Evolutionary conservation across 2,113 vertebrate species (phyloP).

Genomic region (Mustela lutreola): DNA sequence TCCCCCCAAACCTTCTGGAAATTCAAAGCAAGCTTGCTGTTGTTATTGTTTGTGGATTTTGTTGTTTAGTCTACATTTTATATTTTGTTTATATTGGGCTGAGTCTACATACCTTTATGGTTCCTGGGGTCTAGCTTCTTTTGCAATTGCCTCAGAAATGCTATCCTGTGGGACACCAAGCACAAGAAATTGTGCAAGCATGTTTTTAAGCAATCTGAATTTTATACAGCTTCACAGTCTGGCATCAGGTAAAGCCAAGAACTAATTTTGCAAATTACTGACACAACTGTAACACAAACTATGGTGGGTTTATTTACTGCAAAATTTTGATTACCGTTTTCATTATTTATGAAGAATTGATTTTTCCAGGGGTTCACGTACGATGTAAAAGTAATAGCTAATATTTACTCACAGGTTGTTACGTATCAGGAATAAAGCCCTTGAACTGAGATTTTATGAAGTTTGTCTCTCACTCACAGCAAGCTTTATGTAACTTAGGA

Average conservation of each 20-base stretch:
- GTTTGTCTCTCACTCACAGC: background rate
- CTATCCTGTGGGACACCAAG: background rate
- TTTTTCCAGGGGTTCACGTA: background rate
- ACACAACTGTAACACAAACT: background rate
- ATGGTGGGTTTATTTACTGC: background rate
- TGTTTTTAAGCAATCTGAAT: background rate
- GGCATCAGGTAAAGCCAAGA: background rate
- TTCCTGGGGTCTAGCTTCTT: slow-evolving; percentile 25
- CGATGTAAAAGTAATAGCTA: background rate
- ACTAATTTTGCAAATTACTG: slow-evolving; percentile 42
- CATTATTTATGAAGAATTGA: slow-evolving; percentile 43
- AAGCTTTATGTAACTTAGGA: background rate
- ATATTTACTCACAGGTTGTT: background rate
- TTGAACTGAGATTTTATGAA: background rate
- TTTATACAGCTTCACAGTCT: background rate
- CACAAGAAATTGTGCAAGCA: background rate
- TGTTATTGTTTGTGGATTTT: slow-evolving; percentile 5
- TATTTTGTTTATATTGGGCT: slow-evolving; percentile 49
- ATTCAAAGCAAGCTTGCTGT: background rate
- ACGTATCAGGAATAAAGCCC: background rate
- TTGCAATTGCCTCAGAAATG: slow-evolving; percentile 40
- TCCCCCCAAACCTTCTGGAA: slow-evolving; percentile 17
- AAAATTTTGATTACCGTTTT: slow-evolving; percentile 17
- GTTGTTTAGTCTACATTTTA: slow-evolving; percentile 67
- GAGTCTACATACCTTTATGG: slow-evolving; percentile 11